These are phyloP conservation scores for Camelus bactrianus DNA, from an alignment of 2,113 vertebrate genomes.

Conservation along the genomic window DNA sequence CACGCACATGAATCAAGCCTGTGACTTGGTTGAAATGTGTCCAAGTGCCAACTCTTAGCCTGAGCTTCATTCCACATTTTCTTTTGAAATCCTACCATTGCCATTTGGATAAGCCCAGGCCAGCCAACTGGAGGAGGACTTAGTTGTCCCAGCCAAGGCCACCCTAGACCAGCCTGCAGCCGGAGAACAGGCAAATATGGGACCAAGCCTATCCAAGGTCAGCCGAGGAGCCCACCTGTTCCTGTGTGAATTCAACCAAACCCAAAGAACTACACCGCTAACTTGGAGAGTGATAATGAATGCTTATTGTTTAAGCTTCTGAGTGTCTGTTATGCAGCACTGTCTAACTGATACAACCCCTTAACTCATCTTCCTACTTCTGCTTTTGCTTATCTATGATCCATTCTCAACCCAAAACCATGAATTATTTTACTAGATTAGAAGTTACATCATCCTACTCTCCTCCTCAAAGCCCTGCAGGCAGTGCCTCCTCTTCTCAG, in stretches of 20 bases:
- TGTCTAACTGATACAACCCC: not conserved
- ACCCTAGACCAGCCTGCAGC: not conserved
- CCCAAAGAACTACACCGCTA: not conserved
- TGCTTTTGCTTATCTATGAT: not conserved
- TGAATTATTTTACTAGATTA: not conserved
- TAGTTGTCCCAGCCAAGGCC: not conserved
- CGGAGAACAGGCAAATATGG: too few species aligned
- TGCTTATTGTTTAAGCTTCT: not conserved
- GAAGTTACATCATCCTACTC: not conserved
- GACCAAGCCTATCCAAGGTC: not conserved
- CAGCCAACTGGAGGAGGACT: not conserved
- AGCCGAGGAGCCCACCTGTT: not conserved
- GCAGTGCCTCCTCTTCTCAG: not conserved
- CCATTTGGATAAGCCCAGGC: not conserved
- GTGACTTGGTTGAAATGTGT: not conserved
- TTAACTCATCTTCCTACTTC: not conserved
- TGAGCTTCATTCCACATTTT: not conserved
- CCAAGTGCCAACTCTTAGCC: not conserved
- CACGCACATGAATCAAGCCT: rapidly evolving
- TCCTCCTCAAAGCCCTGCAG: not conserved
- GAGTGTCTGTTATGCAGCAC: not conserved
- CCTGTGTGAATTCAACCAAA: not conserved
- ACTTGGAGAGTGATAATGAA: not conserved
- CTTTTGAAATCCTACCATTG: not conserved
- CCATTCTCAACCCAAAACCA: not conserved